Conservation (phyloP, 1,140 invertebrate species). For the Magallana angulata region DNA sequence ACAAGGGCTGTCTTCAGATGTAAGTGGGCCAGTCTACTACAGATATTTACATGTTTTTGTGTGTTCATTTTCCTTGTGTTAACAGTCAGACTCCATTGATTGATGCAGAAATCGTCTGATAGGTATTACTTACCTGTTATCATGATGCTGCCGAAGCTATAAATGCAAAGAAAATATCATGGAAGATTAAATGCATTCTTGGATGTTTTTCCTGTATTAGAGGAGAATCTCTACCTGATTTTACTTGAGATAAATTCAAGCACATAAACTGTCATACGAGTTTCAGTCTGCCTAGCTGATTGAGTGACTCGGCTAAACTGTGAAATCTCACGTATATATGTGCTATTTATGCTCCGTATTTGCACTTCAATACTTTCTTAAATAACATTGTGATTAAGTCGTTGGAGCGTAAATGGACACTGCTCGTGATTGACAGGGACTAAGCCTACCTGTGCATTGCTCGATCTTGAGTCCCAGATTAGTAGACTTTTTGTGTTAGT, state of each 20-base stretch:
- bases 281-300: not conserved
- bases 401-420: conserved; percentile 19
- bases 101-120: too few relatives aligned
- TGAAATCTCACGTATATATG: not conserved
- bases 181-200: conserved; percentile 12
- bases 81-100: too few relatives aligned
- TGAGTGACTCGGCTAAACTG: not conserved
- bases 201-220: not conserved
- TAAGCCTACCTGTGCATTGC: conserved; percentile 18
- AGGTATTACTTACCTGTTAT: too few relatives aligned
- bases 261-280: not conserved
- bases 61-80: too few relatives aligned
- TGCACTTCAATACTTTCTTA: conserved; percentile 33
- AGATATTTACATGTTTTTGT: not conserved
- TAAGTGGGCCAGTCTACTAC: not conserved
- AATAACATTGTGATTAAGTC: conserved; percentile 24
- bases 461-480: not conserved
- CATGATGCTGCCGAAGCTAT: too few relatives aligned
- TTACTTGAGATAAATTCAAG: not conserved
- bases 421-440: conserved; percentile 24
- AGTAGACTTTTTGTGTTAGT: conserved; percentile 12
- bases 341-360: conserved; percentile 12
- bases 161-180: not conserved
- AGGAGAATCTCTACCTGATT: conserved; percentile 3
- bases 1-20: conserved; percentile 1